These are phyloP conservation scores for Sebastes cheni DNA, from an alignment of 2,797 vertebrate species.

Conservation along the genomic window DNA sequence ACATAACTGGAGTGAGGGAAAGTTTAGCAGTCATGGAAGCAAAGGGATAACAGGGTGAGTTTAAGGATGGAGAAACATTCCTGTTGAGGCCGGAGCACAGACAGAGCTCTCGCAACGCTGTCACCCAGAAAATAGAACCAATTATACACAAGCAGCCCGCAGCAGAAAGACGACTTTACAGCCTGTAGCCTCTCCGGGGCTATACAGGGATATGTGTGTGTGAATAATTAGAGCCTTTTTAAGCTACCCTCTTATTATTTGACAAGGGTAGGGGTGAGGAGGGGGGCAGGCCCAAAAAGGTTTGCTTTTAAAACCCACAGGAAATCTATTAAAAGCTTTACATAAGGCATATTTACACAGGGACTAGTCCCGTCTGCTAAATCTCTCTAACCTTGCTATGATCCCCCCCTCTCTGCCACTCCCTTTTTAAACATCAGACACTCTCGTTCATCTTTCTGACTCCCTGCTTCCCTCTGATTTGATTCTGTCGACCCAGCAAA, in stretches of 20 bases:
- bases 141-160: conserved; percentile 27
- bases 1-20: neutral
- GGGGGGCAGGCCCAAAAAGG: conserved; percentile 18
- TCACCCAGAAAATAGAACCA: conserved; percentile 41
- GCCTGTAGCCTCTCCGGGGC: conserved; percentile 23
- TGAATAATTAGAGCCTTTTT: conserved; percentile 61
- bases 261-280: conserved; percentile 23
- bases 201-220: conserved; percentile 17
- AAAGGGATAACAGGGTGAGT: neutral
- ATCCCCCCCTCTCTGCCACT: neutral
- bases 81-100: conserved; percentile 16
- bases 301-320: conserved; percentile 64
- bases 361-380: conserved; percentile 34
- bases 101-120: conserved; percentile 15
- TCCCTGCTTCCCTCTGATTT: conserved; percentile 12
- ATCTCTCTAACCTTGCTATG: conserved; percentile 36
- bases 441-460: conserved; percentile 2
- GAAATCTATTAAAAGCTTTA: conserved; percentile 75
- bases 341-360: conserved; percentile 66
- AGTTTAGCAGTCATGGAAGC: neutral
- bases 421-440: conserved; percentile 7
- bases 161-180: conserved; percentile 26
- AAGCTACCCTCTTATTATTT: conserved; percentile 53
- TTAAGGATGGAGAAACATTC: neutral
- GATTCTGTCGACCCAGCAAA: neutral